phyloP scores from a whole-genome alignment of 2,797 vertebrate species.

The Trachops cirrhosus region DNA sequence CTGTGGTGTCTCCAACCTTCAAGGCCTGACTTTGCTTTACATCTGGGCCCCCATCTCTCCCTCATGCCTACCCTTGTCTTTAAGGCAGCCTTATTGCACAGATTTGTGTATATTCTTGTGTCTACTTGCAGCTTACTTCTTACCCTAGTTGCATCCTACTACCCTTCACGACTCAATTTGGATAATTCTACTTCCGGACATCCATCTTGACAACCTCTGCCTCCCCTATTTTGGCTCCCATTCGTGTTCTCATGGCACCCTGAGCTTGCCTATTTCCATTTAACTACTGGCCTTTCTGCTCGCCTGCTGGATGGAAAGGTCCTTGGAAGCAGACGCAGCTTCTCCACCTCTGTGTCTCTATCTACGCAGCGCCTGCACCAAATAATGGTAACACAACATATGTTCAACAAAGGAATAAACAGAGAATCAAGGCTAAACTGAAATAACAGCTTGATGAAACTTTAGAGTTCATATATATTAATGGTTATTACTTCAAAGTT shows the following conservation, averaged over 20 bases:
- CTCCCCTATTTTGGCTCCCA: fast-evolving
- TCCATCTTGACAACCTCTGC: not conserved
- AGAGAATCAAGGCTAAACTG: not conserved
- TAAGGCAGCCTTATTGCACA: not conserved
- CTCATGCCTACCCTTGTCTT: not conserved
- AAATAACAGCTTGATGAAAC: not conserved
- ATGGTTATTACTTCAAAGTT: not conserved
- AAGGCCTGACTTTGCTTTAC: not conserved
- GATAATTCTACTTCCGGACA: not conserved
- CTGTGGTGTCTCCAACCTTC: not conserved
- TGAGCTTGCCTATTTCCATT: not conserved
- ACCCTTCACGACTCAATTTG: not conserved
- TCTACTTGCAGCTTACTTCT: not conserved
- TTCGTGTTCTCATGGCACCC: fast-evolving
- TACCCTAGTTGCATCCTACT: not conserved
- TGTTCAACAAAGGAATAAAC: not conserved
- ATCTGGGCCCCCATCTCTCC: not conserved
- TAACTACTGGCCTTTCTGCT: not conserved
- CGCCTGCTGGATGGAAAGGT: not conserved
- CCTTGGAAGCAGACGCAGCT: not conserved
- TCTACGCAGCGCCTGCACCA: fast-evolving
- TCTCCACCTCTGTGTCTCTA: not conserved
- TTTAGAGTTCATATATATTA: not conserved
- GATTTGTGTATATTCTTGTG: not conserved
- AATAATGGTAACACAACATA: not conserved